These are phyloP conservation scores for Hydrocynus forskahlii DNA, from an alignment of 2,797 vertebrate genomes.

Conservation along the genomic window DNA sequence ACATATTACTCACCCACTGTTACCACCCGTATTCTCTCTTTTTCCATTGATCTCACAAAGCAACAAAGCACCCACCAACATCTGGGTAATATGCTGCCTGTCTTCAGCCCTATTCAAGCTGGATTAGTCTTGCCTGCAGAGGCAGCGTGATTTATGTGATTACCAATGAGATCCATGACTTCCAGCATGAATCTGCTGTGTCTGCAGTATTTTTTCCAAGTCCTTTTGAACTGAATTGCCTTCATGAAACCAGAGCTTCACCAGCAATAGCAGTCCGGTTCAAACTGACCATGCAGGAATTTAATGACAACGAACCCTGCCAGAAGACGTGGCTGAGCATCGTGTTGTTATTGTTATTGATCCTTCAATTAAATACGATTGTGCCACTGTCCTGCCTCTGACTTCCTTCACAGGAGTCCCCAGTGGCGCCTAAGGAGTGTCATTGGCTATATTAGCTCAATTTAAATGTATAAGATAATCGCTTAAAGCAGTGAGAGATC, in stretches of 20 bases:
- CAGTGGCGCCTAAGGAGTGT: neutral
- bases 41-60: constrained; percentile 41
- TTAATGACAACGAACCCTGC: neutral
- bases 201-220: neutral
- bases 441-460: neutral
- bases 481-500: neutral
- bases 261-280: neutral
- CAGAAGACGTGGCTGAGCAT: neutral
- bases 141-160: neutral
- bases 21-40: constrained; percentile 51
- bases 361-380: neutral
- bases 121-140: neutral
- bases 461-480: neutral
- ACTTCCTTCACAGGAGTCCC: neutral
- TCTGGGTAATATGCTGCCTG: constrained; percentile 35
- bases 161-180: neutral
- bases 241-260: neutral
- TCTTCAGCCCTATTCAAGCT: neutral
- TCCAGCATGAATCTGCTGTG: neutral
- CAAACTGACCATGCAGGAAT: neutral
- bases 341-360: neutral
- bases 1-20: constrained; percentile 58
- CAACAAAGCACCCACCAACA: constrained; percentile 13
- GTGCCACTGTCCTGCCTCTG: neutral
- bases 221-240: neutral